Evolutionary conservation across 2,113 vertebrate species (phyloP), one percentile per base, ranked within the genome.

Genomic region (Leptocoma aspasia): DNA sequence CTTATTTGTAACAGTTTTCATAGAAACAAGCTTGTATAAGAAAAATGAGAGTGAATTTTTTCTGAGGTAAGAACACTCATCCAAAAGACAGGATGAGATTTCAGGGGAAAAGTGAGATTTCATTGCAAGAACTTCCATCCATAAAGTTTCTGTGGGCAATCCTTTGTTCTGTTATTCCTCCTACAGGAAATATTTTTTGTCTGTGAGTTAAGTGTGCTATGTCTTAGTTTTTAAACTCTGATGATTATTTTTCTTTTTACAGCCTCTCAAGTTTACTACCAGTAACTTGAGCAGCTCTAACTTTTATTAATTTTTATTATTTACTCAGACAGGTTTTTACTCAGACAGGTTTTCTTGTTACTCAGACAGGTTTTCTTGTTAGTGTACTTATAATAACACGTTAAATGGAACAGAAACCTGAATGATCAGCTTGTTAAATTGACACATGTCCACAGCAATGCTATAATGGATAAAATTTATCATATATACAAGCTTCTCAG

Each of bases 191-290:
- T 27, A 49, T 4, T 10, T 60, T 80, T 71, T 52, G 27, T 35
- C 26, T 71, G 17, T 35, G 28, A 20, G 2, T 54, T 42, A 75
- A 24, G 3, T 60, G 8, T 61, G 19, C 6, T 0, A 0, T 47
- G 26, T 33, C 37, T 59, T 37, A 44, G 3, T 60, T 57, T 75
- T 24, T 28, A 61, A 80, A 69, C 41, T 39, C 9, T 68, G 11
- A 60, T 6, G 13, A 39, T 37, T 81, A 24, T 35, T 88, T 82
- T 88, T 63, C 11, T 44, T 83, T 68, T 31, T 79, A 23, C 0
- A 1, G 21, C 16, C 12, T 47, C 27, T 79, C 64, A 63, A 47
- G 30, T 52, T 53, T 54, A 45, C 19, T 45, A 45, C 4, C 13
- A 66, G 35, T 71, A 82, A 14, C 12, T 56, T 82, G 9, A 69